These are phyloP conservation scores for Oophaga pumilio DNA, from an alignment of 2,113 vertebrate species.

Conservation along the genomic window DNA sequence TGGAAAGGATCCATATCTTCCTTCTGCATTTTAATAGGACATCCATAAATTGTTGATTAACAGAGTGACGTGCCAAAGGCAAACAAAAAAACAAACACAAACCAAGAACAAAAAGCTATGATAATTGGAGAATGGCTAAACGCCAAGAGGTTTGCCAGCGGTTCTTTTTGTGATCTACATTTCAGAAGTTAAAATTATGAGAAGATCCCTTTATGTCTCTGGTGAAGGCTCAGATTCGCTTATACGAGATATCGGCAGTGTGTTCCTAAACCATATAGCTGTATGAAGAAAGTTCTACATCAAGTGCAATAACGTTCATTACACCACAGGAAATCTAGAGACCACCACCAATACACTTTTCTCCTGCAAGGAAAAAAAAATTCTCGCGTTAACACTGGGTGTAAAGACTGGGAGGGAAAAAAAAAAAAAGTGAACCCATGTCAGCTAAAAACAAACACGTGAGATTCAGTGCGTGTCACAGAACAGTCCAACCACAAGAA, in stretches of 20 bases:
- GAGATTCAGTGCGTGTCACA: not conserved
- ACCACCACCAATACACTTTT: not conserved
- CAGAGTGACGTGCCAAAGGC: not conserved
- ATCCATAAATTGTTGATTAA: not conserved
- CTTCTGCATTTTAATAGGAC: not conserved
- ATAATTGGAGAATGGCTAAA: not conserved
- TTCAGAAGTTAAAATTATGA: not conserved
- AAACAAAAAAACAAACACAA: not conserved
- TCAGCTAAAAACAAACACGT: not conserved
- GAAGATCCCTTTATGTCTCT: slow-evolving; percentile 2
- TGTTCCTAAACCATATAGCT: not conserved
- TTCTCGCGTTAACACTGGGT: not conserved
- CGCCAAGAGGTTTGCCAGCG: not conserved
- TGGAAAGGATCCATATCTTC: not conserved
- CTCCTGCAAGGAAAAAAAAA: not conserved
- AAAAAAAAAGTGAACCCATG: not conserved
- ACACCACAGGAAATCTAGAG: slow-evolving; percentile 2
- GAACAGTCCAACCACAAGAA: not conserved
- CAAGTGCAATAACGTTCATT: not conserved
- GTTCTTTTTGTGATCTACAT: not conserved
- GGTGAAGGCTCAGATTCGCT: slow-evolving; percentile 11
- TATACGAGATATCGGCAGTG: slow-evolving; percentile 8
- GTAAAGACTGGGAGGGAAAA: not conserved
- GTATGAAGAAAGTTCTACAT: not conserved
- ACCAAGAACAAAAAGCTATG: not conserved